Evolutionary conservation across 2,888 invertebrate species (phyloP), one percentile per base, ranked within the genome.

Genomic region (Drepana falcataria): DNA sequence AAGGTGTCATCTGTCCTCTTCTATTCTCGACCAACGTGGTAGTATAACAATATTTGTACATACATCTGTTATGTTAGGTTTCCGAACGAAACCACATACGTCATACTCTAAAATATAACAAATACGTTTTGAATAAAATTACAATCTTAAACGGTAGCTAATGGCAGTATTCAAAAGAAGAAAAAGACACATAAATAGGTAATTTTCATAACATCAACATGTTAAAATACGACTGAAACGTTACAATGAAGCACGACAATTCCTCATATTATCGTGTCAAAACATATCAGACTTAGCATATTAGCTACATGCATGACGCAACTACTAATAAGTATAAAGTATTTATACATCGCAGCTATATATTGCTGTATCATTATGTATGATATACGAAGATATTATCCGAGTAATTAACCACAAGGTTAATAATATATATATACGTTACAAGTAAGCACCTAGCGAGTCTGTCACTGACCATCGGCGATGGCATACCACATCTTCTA

Each of bases 191-290:
- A 51, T 6, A 37, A 51, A 40, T 40, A 40, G 34, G 51, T 34
- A 51, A 49, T 49, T 49, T 51, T 37, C 21, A 51, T 51, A 21
- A 41, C 40, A 51, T 51, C 40, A 51, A 40, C 49, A 49, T 49
- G 51, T 51, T 33, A 51, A 4, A 40, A 40, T 33, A 40, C 33
- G 9, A 40, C 37, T 40, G 34, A 51, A 51, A 6, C 21, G 33
- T 34, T 9, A 49, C 37, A 37, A 40, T 51, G 34, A 21, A 51
- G 40, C 41, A 51, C 51, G 51, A 44, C 51, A 6, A 40, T 51
- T 51, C 7, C 51, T 9, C 40, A 51, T 40, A 51, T 51, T 51
- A 51, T 51, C 51, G 40, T 51, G 51, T 51, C 49, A 49, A 49
- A 51, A 51, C 41, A 41, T 40, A 34, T 41, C 51, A 2, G 2